Evolutionary conservation across 2,797 vertebrate genomes (phyloP), one percentile per base, ranked within the genome.

Genomic region (Jordanella pulchra): DNA sequence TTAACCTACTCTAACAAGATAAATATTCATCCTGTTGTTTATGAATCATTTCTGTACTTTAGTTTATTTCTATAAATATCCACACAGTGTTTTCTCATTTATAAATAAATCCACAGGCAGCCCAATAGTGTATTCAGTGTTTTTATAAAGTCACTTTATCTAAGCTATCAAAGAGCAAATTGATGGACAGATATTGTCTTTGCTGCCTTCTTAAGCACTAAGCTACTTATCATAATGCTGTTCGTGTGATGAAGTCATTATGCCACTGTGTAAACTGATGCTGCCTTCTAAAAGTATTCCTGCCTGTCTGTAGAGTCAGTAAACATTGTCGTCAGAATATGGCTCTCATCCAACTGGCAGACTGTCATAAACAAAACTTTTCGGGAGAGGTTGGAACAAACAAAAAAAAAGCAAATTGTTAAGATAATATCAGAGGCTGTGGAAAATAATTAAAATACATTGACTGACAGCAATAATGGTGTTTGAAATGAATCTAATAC

Each of bases 221-320:
- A 69, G 69, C 73, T 68, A 81, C 75, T 76, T 47, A 42, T 83
- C 72, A 64, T 60, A 73, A 53, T 64, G 47, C 35, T 45, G 45
- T 10, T 73, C 64, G 35, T 86, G 82, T 84, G 78, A 80, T 78
- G 47, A 14, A 80, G 79, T 81, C 73, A 77, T 87, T 86, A 87
- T 79, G 79, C 83, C 85, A 86, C 75, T 80, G 80, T 88, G 85
- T 75, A 86, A 87, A 87, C 86, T 75, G 88, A 93, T 82, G 89
- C 89, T 56, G 81, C 78, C 74, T 86, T 87, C 87, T 88, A 79
- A 71, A 82, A 87, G 83, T 75, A 79, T 77, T 76, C 77, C 66
- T 25, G 65, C 28, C 64, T 87, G 78, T 90, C 86, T 88, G 85
- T 76, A 77, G 69, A 87, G 86, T 87, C 86, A 91, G 89, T 81